phyloP scores from a whole-genome alignment of 1,140 invertebrate species.

The Tribolium castaneum region DNA sequence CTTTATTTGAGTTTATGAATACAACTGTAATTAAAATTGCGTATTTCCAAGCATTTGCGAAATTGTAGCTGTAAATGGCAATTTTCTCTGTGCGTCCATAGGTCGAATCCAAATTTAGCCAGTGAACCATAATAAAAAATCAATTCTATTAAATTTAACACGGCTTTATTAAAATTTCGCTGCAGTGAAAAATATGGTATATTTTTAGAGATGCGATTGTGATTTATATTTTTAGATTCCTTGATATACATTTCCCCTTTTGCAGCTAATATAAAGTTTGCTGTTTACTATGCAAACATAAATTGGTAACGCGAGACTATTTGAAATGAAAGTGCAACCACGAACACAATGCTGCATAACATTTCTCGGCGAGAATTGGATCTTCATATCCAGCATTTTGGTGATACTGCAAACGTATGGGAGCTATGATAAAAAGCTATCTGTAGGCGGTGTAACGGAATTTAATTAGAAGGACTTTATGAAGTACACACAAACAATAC shows the following conservation, averaged over 20 bases:
- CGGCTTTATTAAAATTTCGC: neutral
- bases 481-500: neutral
- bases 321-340: conserved; percentile 3
- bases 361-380: neutral
- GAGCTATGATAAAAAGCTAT: neutral
- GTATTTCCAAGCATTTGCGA: no score
- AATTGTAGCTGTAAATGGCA: no score
- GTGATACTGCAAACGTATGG: neutral
- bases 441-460: neutral
- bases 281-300: conserved; percentile 6
- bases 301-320: neutral
- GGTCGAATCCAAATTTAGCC: no score
- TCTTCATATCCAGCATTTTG: neutral
- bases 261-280: neutral
- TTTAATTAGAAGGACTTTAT: neutral
- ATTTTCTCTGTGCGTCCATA: no score
- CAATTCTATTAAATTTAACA: neutral
- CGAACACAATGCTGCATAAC: neutral
- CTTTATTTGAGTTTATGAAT: neutral
- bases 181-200: no score
- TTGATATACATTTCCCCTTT: neutral
- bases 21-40: no score
- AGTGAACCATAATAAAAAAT: neutral
- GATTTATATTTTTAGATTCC: neutral
- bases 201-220: neutral